Base-by-base conservation (phyloP, 1,140 invertebrate genomes). In the Pteromalus puparum region DNA sequence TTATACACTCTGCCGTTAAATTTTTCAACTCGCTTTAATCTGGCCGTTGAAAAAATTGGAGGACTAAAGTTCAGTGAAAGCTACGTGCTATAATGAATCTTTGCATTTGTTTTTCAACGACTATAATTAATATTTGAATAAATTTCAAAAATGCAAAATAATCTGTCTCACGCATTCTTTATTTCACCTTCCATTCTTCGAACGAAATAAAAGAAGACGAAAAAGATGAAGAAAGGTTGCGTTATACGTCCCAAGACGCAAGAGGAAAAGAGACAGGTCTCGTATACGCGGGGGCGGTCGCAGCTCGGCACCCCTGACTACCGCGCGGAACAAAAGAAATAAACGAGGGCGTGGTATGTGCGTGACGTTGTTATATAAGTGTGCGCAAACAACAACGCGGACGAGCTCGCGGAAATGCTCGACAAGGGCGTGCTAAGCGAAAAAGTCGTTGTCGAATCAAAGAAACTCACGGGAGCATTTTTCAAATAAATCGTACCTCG, bases 271-370 rank as follows among this genome's bases (percentile, higher is more conserved):
- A 70, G 67, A 70, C 10, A 70, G 7, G 67, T 30, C 67, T 61
- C 18, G 53, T 21, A 21, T 18, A 13, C 21, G 34, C n/a, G 53
- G 13, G 61, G 73, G 26, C 38, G 73, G 72, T 42, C 15, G 21
- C 46, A 68, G 26, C 76, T 73, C 21, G 75, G 86, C 88, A 89
- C 89, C 91, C 91, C 90, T 92, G 61, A 85, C 88, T 91, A 80
- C 87, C 87, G 89, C 87, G 91, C 90, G 91, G 90, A 92, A 92
- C 88, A 91, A 92, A 92, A 92, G 91, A 92, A 93, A 92, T 90
- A 93, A 92, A 92, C 91, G 92, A 93, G 90, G 87, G 85, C 82
- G 86, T 87, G 87, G 90, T 90, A 90, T 91, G 92, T 91, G 90
- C 90, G 90, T 92, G 92, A 92, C 91, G 87, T 92, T 91, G 90